A percentile compares a stretch with the other conserved stretches of the same genome.
Evolutionary conservation across 1,140 invertebrate genomes (phyloP).

Genomic region (Cylas formicarius): DNA sequence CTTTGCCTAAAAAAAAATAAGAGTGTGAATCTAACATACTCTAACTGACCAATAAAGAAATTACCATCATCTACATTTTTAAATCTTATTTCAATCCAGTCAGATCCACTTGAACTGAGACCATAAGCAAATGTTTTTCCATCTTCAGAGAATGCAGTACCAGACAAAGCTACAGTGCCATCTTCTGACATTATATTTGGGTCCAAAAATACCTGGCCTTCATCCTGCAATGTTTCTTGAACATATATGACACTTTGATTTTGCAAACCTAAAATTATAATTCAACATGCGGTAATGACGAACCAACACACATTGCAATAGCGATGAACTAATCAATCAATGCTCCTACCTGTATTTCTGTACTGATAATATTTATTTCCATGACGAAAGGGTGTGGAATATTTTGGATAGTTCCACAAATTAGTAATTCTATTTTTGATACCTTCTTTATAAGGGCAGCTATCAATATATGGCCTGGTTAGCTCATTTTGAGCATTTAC

Average conservation of each 20-base stretch:
- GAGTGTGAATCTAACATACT: constrained; percentile 7
- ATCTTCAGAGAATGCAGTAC: constrained; percentile 82
- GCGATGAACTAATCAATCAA: constrained; percentile 2
- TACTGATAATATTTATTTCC: constrained; percentile 88
- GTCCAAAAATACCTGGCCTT: constrained; percentile 87
- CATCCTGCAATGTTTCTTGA: constrained; percentile 71
- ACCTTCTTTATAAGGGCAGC: constrained; percentile 63
- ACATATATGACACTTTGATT: constrained; percentile 82
- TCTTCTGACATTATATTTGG: constrained; percentile 89
- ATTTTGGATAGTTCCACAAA: constrained; percentile 95
- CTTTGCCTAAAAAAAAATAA: constrained; percentile 49
- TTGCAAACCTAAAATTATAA: constrained; percentile 31
- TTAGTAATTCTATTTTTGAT: constrained; percentile 75
- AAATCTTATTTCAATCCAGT: constrained; percentile 90
- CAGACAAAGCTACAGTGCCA: constrained; percentile 82
- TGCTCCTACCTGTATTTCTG: constrained; percentile 73
- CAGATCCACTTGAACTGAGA: constrained; percentile 85
- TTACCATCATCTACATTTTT: constrained; percentile 67
- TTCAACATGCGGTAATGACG: constrained; percentile 3
- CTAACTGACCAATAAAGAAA: constrained; percentile 3
- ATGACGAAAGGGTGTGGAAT: constrained; percentile 74
- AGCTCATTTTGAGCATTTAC: constrained; percentile 88
- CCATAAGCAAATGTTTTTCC: constrained; percentile 87
- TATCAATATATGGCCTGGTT: constrained; percentile 76
- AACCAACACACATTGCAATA: not conserved